Percentiles rank a stretch among this genome's conserved stretches.
These are phyloP conservation scores for Branchellion lobata DNA, from an alignment of 2,888 invertebrate species.

Conservation along the genomic window DNA sequence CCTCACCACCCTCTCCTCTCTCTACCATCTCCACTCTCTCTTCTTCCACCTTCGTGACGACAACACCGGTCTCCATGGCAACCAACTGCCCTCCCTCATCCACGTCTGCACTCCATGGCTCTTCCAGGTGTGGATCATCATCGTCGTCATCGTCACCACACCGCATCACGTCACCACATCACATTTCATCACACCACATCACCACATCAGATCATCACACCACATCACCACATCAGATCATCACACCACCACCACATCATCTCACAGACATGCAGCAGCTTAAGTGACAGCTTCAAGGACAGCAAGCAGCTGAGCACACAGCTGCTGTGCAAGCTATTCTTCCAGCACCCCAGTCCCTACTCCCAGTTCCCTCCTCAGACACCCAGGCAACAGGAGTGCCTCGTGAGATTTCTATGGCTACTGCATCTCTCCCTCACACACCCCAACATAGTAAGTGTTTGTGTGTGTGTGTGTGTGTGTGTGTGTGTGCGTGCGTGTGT, in stretches of 20 bases:
- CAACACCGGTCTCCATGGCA: neutral
- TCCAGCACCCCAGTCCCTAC: neutral
- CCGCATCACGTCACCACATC: too few species aligned
- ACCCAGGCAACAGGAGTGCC: neutral
- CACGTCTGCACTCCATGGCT: neutral
- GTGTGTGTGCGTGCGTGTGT: slow-evolving; percentile 7
- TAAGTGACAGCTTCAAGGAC: neutral
- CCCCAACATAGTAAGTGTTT: neutral
- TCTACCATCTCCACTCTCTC: neutral
- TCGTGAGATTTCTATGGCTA: neutral
- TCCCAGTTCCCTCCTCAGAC: neutral
- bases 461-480: neutral
- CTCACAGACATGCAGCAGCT: neutral
- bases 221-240: too few species aligned
- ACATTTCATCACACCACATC: too few species aligned
- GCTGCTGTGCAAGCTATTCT: neutral
- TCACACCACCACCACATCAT: too few species aligned
- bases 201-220: too few species aligned
- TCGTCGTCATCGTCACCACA: neutral
- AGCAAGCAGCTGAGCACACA: slow-evolving; percentile 10
- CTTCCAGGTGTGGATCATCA: neutral
- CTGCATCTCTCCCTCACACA: neutral
- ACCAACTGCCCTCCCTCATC: neutral
- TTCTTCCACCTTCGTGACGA: neutral
- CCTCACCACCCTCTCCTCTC: neutral